Conservation (phyloP, 2,888 invertebrate genomes). For the Cyrtodaria siliqua region DNA sequence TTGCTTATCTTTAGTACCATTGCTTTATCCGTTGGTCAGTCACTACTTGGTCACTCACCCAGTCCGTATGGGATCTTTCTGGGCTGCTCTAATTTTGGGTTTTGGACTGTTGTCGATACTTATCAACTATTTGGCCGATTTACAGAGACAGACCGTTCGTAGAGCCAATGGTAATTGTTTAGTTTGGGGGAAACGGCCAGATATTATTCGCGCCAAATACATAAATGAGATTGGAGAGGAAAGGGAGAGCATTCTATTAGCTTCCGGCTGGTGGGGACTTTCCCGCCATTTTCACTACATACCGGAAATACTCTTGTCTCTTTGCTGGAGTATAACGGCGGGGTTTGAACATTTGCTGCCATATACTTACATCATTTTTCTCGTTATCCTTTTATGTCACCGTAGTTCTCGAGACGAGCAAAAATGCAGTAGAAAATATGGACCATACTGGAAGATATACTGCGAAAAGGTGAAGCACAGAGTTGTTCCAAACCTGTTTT, state of each 20-base stretch:
- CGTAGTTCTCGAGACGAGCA: conserved; percentile 88
- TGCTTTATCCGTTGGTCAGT: conserved; percentile 85
- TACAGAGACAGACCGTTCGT: conserved; percentile 87
- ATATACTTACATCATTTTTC: conserved; percentile 87
- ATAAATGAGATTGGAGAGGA: conserved; percentile 83
- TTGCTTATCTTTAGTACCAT: conserved; percentile 86
- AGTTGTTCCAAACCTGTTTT: conserved; percentile 88
- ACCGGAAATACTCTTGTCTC: conserved; percentile 87
- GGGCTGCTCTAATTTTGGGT: conserved; percentile 81
- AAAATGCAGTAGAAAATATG: conserved; percentile 88
- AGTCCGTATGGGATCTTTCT: conserved; percentile 75
- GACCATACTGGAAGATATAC: conserved; percentile 88
- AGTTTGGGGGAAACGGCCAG: conserved; percentile 84
- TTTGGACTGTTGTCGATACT: conserved; percentile 85
- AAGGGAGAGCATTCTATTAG: conserved; percentile 86
- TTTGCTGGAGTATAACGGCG: conserved; percentile 87
- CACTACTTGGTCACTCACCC: conserved; percentile 87
- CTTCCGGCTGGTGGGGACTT: conserved; percentile 89
- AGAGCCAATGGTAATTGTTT: conserved; percentile 85
- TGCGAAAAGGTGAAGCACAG: conserved; percentile 87
- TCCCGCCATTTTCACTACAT: conserved; percentile 89
- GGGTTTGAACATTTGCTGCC: conserved; percentile 86
- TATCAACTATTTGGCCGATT: conserved; percentile 87
- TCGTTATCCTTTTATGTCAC: conserved; percentile 87
- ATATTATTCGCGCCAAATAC: conserved; percentile 84